phyloP scores from a whole-genome alignment of 92 coral and sea anemone genomes.

The Galaxea fascicularis region DNA sequence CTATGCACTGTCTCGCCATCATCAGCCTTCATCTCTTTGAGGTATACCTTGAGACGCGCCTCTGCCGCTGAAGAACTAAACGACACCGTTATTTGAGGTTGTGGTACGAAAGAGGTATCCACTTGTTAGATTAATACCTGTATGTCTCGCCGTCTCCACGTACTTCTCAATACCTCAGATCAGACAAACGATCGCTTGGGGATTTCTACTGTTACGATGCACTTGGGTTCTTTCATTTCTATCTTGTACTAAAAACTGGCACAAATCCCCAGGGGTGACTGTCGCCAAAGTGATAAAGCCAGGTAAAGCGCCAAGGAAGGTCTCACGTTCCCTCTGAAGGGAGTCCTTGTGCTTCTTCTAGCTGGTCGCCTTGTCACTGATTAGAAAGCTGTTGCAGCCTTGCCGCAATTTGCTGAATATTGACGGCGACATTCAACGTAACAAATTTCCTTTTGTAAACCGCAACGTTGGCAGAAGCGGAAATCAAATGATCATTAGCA shows the following conservation, averaged over 20 bases:
- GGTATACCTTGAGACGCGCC: no score
- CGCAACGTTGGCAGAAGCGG: background rate
- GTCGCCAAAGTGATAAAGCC: background rate
- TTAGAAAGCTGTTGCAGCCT: slow-evolving; percentile 25
- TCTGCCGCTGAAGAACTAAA: no score
- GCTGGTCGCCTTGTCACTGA: slow-evolving; percentile 30
- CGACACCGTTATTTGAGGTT: no score
- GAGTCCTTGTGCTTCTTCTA: slow-evolving; percentile 51
- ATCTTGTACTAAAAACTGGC: background rate
- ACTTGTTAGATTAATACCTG: no score
- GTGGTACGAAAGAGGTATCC: no score
- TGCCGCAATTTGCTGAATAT: slow-evolving; percentile 21
- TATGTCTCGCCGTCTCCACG: no score
- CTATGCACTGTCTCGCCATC: no score
- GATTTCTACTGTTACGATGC: background rate
- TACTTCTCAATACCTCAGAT: no score
- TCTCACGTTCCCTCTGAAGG: background rate
- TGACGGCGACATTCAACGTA: background rate
- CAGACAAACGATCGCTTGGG: no score
- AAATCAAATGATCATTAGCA: slow-evolving; percentile 34
- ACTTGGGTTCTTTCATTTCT: background rate
- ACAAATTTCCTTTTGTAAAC: slow-evolving; percentile 22
- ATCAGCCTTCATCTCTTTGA: no score
- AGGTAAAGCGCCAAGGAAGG: background rate
- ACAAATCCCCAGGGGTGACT: background rate